Base-by-base conservation (phyloP, 2,113 vertebrate genomes). In the Pogona vitticeps region DNA sequence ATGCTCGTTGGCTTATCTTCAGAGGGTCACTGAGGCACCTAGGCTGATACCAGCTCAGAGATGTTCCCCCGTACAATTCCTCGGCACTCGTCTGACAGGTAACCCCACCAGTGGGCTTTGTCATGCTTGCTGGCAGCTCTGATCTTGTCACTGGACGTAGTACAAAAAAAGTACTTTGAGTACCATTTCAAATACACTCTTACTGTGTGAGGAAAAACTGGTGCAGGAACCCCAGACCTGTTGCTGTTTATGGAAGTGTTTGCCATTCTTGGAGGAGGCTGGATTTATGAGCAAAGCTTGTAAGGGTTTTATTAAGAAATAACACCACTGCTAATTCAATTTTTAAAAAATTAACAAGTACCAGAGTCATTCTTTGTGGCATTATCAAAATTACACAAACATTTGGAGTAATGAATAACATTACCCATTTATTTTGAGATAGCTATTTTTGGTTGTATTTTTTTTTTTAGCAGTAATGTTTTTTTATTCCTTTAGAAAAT, bases 1-100 rank as follows among this genome's bases (percentile, higher is more conserved):
- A 42, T 80, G 36, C 70, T 33, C 36, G 75, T 63, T 20, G 80
- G 76, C 83, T 95, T 75, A 61, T 70, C 86, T 94, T 72, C 88
- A 85, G 79, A 91, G 87, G 31, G 72, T 26, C 82, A 26, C 15
- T 56, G 58, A 72, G 68, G 52, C 68, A 52, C 18, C 14, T n/a
- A 13, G 68, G 40, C 17, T 78, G 89, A 79, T 13, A 31, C 20
- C 23, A 12, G 59, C 61, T 78, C 40, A 65, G 81, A 78, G n/a
- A 33, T 17, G 23, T 13, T 28, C 26, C 76, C 21, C 8, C 68
- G 21, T n/a, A 26, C 31, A 0, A 18, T 52, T 38, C 8, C 26
- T 42, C 87, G 26, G 33, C 58, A 18, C 40, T 77, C 68, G 76
- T 28, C 75, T 86, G 76, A 15, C 65, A 76, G 78, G 72, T 21